Evolutionary conservation across 2,888 invertebrate species (phyloP).

Genomic region (Lobophora halterata): DNA sequence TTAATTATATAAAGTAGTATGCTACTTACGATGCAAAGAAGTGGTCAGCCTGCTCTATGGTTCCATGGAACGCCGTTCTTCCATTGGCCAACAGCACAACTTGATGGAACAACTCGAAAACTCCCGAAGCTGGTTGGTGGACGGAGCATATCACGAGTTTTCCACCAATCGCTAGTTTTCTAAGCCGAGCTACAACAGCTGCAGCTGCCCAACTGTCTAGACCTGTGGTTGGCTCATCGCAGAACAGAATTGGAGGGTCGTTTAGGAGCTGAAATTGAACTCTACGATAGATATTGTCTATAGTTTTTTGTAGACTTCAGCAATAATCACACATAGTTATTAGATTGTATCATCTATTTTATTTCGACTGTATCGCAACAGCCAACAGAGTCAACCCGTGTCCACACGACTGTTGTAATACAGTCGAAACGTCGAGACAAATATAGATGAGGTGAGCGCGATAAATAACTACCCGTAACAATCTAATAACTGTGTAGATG

Average conservation of each 20-base stretch:
- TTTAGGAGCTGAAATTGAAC: conserved; percentile 88
- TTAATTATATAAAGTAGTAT: no score
- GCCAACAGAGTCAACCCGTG: no score
- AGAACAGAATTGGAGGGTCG: conserved; percentile 93
- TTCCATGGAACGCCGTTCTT: conserved; percentile 88
- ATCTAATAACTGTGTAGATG: no score
- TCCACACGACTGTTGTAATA: no score
- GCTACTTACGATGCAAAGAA: conserved; percentile 86
- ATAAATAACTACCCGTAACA: no score
- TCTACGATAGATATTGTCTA: no score
- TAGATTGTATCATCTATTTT: no score
- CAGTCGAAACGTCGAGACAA: no score
- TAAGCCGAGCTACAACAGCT: conserved; percentile 86
- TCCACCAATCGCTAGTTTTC: conserved; percentile 83
- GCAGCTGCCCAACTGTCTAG: conserved; percentile 94
- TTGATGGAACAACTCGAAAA: conserved; percentile 91
- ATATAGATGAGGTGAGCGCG: no score
- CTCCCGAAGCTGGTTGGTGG: conserved; percentile 94
- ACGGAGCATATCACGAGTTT: conserved; percentile 93
- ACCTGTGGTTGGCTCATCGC: conserved; percentile 96
- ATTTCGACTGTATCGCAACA: no score
- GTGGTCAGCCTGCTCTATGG: conserved; percentile 83
- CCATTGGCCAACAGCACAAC: conserved; percentile 89
- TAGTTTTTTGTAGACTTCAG: no score
- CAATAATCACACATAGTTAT: no score